Base-by-base conservation (phyloP, 1,140 invertebrate genomes). In the Choristoneura fumiferana region DNA sequence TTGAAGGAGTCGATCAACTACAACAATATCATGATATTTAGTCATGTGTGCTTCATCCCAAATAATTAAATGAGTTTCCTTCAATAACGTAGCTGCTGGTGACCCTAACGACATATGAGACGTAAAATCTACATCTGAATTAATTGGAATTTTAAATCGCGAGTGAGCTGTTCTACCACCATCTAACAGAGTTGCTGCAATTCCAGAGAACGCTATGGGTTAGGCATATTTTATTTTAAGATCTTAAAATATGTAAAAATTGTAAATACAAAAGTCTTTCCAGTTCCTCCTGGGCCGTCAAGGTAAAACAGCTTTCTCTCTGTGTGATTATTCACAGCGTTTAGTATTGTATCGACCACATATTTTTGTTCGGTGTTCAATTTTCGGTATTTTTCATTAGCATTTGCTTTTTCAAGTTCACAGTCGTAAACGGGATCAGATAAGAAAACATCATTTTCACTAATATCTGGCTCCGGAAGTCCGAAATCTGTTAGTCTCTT, bases 181-280 rank as follows among this genome's bases (percentile, higher is more conserved):
- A 36, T 72, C 63, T 15, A 91, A 45, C 52, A 90, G 72, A 57
- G 81, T 89, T 37, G 89, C 80, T 18, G 87, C 87, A 60, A 91
- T 90, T 29, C 87, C 86, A 17, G 77, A 85, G 9, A 79, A 89
- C 35, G 86, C 87, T 18, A 87, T 57, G n/a, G 36, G 83, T 79
- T 35, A 88, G 40, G 35, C 76, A 74, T 53, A 84, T 67, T 37
- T 70, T 56, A 36, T 67, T 60, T 60, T 65, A 2, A 38, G 60
- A 55, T 62, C 73, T 59, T 64, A 64, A 56, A 49, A 60, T 59
- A 56, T 64, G 53, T 63, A 58, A 58, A 54, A 54, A 56, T 63
- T 58, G 61, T 63, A 59, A 59, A 58, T 53, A 60, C 52, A 57
- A 63, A 63, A 56, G 62, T 59, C 17, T 59, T 60, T 8, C 62